A percentile compares a stretch with the other conserved stretches of the same genome.
Conservation (phyloP, 2,888 invertebrate species). For the Archips xylosteana region DNA sequence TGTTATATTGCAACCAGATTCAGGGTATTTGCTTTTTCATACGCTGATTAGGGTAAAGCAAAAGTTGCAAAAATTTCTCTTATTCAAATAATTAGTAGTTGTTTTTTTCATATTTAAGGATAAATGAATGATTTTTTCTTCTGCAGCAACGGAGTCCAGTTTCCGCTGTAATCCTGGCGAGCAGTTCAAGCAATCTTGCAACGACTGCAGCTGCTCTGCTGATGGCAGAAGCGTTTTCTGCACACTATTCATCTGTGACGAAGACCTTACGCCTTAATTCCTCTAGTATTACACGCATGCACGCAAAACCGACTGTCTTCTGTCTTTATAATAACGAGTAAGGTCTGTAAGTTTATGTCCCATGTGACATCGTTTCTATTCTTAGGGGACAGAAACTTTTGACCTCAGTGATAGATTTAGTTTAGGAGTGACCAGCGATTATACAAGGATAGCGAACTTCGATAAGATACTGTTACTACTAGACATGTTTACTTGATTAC, state of each 20-base stretch:
- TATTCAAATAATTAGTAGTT: background rate
- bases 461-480: background rate
- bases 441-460: background rate
- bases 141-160: slow-evolving; percentile 63
- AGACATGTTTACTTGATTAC: background rate
- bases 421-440: no score
- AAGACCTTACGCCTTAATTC: slow-evolving; percentile 55
- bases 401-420: background rate
- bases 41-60: no score
- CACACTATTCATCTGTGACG: slow-evolving; percentile 74
- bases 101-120: no score
- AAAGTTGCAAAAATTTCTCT: background rate
- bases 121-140: background rate
- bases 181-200: slow-evolving; percentile 78
- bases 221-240: slow-evolving; percentile 79
- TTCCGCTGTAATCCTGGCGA: slow-evolving; percentile 82
- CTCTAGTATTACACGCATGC: slow-evolving; percentile 28
- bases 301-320: background rate
- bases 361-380: background rate
- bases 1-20: no score
- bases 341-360: background rate
- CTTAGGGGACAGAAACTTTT: background rate
- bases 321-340: background rate
- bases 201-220: slow-evolving; percentile 81
- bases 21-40: no score